Base-by-base conservation (phyloP, 2,797 vertebrate species). In the Labroides dimidiatus region DNA sequence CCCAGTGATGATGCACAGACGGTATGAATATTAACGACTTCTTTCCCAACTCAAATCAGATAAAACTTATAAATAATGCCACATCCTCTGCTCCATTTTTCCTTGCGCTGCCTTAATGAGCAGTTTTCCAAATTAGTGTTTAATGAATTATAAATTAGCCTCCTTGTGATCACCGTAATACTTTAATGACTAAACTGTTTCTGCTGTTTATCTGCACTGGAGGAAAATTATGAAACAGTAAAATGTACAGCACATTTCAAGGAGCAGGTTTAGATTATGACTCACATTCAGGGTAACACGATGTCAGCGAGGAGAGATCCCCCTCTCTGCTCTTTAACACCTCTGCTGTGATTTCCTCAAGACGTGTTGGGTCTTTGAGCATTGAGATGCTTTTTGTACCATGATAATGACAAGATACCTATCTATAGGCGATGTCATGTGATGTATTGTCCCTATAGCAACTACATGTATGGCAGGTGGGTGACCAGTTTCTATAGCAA, bases 401-500 rank as follows among this genome's bases (percentile, higher is more conserved):
- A 20, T 20, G 41, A 72, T 54, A 64, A 69, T 17, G 15, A 24
- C 64, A 48, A n/a, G 43, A 50, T 56, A 43, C 58, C 64, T 63
- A 54, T 86, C 82, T 84, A 86, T 84, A 89, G 68, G 78, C 36
- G 63, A 47, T 0, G 7, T 61, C 82, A 78, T 63, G 19, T 64
- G 68, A 84, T 24, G 24, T 23, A 17, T 57, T 67, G 75, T 85
- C 88, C 89, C 85, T 89, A 88, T 89, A 81, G 84, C 80, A 87
- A 84, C 87, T 49, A 75, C 66, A 56, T 58, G 79, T 74, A 48
- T 79, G 51, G 86, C 86, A 85, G 69, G 80, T 62, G 63, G 85
- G 58, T 88, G 86, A 85, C 74, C 77, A 0, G 83, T 92, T 89
- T 87, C 89, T 86, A 90, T 91, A 80, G 88, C 86, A 89, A 91